Evolutionary conservation across 2,888 invertebrate species (phyloP).

Genomic region (Trilocha varians): DNA sequence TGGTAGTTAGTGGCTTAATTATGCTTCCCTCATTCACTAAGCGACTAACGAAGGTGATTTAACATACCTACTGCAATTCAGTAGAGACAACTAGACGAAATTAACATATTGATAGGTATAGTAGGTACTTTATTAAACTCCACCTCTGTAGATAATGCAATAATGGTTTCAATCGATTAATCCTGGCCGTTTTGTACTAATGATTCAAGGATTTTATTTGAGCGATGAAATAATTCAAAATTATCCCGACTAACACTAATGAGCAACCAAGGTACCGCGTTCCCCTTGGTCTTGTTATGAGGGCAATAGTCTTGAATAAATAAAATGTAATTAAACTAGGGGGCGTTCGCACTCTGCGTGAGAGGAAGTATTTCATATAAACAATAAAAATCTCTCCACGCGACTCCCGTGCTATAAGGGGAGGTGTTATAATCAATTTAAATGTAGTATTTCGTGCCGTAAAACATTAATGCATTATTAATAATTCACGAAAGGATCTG

Average conservation of each 20-base stretch:
- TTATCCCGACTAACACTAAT: slow-evolving; percentile 39
- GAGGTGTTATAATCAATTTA: slow-evolving; percentile 35
- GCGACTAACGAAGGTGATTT: neutral
- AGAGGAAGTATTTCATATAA: slow-evolving; percentile 30
- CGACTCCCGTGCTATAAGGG: slow-evolving; percentile 20
- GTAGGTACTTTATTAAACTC: too few relatives aligned
- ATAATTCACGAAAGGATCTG: slow-evolving; percentile 18
- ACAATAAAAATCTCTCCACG: slow-evolving; percentile 33
- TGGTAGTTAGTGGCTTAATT: neutral
- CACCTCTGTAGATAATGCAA: too few relatives aligned
- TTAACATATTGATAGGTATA: too few relatives aligned
- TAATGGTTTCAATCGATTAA: too few relatives aligned
- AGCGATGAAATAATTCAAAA: slow-evolving; percentile 20
- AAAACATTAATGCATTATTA: slow-evolving; percentile 12
- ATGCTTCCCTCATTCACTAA: neutral
- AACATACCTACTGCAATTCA: too few relatives aligned
- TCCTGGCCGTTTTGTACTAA: neutral
- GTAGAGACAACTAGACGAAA: too few relatives aligned
- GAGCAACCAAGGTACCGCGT: slow-evolving; percentile 31
- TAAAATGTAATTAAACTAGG: slow-evolving; percentile 63
- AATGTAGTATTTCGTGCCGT: slow-evolving; percentile 22
- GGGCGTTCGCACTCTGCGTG: slow-evolving; percentile 28
- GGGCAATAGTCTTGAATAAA: slow-evolving; percentile 57
- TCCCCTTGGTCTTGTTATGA: slow-evolving; percentile 35
- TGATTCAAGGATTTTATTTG: neutral